Evolutionary conservation across 2,797 vertebrate species (phyloP).

Genomic region (Bradypodion ventrale): DNA sequence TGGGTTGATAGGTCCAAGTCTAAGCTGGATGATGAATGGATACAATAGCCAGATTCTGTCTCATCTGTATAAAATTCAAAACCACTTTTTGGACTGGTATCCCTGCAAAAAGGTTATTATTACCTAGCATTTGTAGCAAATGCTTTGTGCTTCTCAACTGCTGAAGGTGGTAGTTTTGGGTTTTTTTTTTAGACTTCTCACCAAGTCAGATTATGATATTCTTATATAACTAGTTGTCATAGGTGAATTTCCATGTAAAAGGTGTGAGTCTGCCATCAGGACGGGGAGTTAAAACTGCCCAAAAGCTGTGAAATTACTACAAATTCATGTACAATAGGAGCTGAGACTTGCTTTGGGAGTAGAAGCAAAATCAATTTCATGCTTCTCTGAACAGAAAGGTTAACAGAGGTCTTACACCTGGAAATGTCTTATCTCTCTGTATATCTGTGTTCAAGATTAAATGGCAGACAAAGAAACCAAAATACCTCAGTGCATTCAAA

Average conservation of each 20-base stretch:
- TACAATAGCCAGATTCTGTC: not conserved
- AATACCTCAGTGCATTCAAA: not conserved
- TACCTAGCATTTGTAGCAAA: not conserved
- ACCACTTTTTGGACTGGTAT: not conserved
- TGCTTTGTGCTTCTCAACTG: not conserved
- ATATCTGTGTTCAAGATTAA: not conserved
- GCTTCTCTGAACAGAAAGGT: not conserved
- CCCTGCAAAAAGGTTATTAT: not conserved
- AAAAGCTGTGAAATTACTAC: not conserved
- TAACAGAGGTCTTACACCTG: not conserved
- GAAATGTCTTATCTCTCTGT: not conserved
- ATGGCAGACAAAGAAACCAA: not conserved
- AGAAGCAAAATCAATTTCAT: slow-evolving; percentile 13
- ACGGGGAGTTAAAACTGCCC: not conserved
- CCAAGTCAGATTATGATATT: not conserved
- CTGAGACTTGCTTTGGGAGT: slow-evolving; percentile 4
- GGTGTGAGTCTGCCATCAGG: not conserved
- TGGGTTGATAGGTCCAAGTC: not conserved
- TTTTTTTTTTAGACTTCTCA: not conserved
- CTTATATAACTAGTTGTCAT: not conserved
- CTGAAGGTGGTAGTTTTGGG: not conserved
- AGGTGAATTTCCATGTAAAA: slow-evolving; percentile 15
- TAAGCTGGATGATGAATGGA: not conserved
- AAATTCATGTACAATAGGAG: not conserved
- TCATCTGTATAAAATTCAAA: not conserved